Percentiles rank a stretch among this genome's conserved stretches.
These are phyloP conservation scores for Bovichtus variegatus DNA, from an alignment of 2,797 vertebrate genomes.

Conservation along the genomic window DNA sequence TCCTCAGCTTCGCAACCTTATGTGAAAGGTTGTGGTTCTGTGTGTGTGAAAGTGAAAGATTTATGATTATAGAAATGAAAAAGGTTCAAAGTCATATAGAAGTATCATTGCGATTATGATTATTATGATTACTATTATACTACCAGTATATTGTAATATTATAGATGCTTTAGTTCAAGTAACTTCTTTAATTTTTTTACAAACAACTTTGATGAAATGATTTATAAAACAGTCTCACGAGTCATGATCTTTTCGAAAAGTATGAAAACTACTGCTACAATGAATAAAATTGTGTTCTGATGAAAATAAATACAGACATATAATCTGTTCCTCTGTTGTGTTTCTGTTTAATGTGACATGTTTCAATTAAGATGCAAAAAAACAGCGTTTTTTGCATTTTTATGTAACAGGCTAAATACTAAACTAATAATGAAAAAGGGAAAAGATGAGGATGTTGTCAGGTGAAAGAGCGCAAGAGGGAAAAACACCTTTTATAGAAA, in stretches of 20 bases:
- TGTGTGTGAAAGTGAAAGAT: conserved; percentile 74
- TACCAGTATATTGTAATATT: conserved; percentile 92
- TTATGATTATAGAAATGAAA: conserved; percentile 80
- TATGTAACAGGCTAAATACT: not conserved
- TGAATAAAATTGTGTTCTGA: conserved; percentile 89
- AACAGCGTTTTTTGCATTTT: not conserved
- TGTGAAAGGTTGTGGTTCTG: conserved; percentile 83
- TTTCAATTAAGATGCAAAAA: not conserved
- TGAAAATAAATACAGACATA: conserved; percentile 92
- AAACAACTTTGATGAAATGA: conserved; percentile 91
- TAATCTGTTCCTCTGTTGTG: conserved; percentile 76
- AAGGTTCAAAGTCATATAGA: conserved; percentile 88
- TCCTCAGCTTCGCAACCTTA: conserved; percentile 84
- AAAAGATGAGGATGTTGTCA: not conserved
- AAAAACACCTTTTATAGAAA: not conserved
- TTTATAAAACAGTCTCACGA: conserved; percentile 92
- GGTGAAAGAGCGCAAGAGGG: not conserved
- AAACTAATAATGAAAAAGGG: not conserved
- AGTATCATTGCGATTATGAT: conserved; percentile 89
- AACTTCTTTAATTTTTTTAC: conserved; percentile 93
- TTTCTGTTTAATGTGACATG: conserved; percentile 39
- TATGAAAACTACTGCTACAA: conserved; percentile 89
- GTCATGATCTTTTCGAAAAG: conserved; percentile 90
- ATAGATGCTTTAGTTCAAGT: conserved; percentile 91
- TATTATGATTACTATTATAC: conserved; percentile 90